Evolutionary conservation across 1,140 invertebrate species (phyloP).

Genomic region (Ptiloglossa arizonensis): DNA sequence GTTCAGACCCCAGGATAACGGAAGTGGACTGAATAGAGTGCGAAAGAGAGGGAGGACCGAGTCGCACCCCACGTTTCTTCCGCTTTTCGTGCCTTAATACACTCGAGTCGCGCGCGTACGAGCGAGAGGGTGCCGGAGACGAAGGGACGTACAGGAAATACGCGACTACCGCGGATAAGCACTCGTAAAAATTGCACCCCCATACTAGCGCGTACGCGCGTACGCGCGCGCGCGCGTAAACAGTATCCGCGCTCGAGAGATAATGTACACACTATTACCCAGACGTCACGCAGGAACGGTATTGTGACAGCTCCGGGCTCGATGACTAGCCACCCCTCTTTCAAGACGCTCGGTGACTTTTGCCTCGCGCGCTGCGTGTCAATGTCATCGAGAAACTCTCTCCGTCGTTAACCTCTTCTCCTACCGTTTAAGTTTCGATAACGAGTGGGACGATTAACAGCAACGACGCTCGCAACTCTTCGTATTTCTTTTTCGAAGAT

Average conservation of each 20-base stretch:
- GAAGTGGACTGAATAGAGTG: constrained; percentile 60
- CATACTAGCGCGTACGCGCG: background rate
- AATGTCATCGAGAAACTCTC: background rate
- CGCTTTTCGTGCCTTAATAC: constrained; percentile 27
- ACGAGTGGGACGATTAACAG: too few relatives aligned
- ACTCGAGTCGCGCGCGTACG: constrained; percentile 8
- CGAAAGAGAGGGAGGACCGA: constrained; percentile 32
- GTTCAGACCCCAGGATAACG: constrained; percentile 58
- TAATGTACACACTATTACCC: constrained; percentile 29
- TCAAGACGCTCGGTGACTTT: background rate
- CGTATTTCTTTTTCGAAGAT: too few relatives aligned
- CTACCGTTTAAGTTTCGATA: too few relatives aligned
- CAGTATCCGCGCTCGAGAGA: constrained; percentile 23
- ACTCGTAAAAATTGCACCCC: constrained; percentile 62
- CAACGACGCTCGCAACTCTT: too few relatives aligned
- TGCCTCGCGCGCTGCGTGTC: background rate
- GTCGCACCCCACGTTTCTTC: constrained; percentile 48
- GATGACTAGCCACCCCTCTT: constrained; percentile 2
- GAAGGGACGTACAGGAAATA: constrained; percentile 53
- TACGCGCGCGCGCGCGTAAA: too few relatives aligned
- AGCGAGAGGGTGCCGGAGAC: background rate
- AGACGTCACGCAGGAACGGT: too few relatives aligned
- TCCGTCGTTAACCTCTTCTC: too few relatives aligned
- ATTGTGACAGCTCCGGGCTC: background rate
- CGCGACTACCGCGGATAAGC: constrained; percentile 66